Conservation (phyloP, 2,113 vertebrate species). For the Pseudopodoces humilis region DNA sequence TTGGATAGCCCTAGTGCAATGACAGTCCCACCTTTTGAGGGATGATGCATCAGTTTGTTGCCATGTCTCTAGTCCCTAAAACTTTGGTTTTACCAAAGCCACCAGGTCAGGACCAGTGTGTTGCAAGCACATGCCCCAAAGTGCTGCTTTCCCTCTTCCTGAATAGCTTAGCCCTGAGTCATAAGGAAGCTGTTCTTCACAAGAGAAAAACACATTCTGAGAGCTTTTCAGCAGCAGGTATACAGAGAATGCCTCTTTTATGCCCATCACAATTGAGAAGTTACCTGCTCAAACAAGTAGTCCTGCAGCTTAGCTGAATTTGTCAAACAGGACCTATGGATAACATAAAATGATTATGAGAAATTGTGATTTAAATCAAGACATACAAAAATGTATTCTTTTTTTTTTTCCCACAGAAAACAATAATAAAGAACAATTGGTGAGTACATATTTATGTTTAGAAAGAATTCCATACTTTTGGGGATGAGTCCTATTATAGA, state of each 20-base stretch:
- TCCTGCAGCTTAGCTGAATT: not conserved
- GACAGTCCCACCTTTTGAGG: not conserved
- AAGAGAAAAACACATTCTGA: not conserved
- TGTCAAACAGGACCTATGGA: not conserved
- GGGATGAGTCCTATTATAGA: not conserved
- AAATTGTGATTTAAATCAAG: not conserved
- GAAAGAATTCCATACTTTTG: not conserved
- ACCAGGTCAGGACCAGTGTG: not conserved
- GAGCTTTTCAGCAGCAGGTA: not conserved
- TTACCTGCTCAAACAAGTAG: not conserved
- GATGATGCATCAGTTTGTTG: not conserved
- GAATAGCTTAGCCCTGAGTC: not conserved
- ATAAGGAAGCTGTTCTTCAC: not conserved
- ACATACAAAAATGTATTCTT: not conserved
- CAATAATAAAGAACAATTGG: not conserved
- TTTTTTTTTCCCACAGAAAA: not conserved
- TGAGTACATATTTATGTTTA: not conserved
- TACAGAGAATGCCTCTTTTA: not conserved
- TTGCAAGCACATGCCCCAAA: not conserved
- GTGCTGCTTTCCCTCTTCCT: not conserved
- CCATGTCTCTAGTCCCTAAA: not conserved
- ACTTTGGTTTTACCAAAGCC: not conserved
- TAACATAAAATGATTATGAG: not conserved
- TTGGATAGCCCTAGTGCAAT: not conserved
- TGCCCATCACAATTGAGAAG: not conserved